phyloP scores from a whole-genome alignment of 2,888 invertebrate genomes.

The Allacma fusca region DNA sequence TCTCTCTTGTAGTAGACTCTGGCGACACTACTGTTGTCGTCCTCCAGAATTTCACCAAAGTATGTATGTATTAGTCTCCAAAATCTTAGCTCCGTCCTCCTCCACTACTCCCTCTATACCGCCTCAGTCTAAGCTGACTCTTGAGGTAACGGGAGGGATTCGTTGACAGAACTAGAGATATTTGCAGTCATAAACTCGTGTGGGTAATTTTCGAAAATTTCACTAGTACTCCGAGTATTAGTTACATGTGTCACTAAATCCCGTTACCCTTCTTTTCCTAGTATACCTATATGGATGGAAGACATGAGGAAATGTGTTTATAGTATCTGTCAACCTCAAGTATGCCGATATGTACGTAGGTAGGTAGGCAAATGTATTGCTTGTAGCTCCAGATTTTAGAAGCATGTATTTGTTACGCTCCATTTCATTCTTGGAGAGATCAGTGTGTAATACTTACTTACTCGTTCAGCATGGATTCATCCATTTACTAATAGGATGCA shows the following conservation, averaged over 20 bases:
- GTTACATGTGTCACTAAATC: too few relatives aligned
- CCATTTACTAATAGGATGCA: background rate
- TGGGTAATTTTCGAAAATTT: too few relatives aligned
- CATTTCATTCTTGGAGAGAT: slow-evolving; percentile 7
- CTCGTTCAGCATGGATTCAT: background rate
- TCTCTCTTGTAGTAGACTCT: background rate
- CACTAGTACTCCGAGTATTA: too few relatives aligned
- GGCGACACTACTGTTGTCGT: slow-evolving; percentile 22
- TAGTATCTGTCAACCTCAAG: too few relatives aligned
- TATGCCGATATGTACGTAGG: too few relatives aligned
- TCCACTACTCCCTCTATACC: background rate
- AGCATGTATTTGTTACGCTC: background rate
- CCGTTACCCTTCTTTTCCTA: too few relatives aligned
- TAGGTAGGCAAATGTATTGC: too few relatives aligned
- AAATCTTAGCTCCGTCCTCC: background rate
- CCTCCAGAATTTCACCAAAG: slow-evolving; percentile 2
- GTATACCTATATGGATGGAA: too few relatives aligned
- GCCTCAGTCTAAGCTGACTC: background rate
- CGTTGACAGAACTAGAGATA: background rate
- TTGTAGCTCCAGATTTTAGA: too few relatives aligned
- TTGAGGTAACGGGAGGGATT: background rate
- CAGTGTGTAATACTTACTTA: background rate
- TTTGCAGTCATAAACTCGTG: too few relatives aligned
- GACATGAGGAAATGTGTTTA: too few relatives aligned
- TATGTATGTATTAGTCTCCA: background rate